A percentile compares a stretch with the other conserved stretches of the same genome.
Conservation (phyloP, 2,888 invertebrate species). For the Apomyelois bistriatella region DNA sequence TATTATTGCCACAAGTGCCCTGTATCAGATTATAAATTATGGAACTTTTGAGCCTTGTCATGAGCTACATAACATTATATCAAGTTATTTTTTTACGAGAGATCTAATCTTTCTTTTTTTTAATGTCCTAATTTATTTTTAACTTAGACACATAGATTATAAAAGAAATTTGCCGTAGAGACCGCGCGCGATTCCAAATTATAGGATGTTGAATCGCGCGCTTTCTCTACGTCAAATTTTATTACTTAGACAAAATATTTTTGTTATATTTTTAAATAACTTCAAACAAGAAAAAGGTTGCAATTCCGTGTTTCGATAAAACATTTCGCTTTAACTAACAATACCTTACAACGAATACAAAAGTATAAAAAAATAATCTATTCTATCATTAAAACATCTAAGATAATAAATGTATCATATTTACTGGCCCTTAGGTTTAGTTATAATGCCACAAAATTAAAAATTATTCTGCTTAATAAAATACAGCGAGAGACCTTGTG, state of each 20-base stretch:
- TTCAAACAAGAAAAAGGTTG: too few relatives aligned
- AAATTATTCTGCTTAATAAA: background rate
- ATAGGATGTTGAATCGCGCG: too few relatives aligned
- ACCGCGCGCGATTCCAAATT: too few relatives aligned
- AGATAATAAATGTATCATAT: slow-evolving; percentile 39
- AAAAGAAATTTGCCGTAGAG: too few relatives aligned
- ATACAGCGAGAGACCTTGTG: background rate
- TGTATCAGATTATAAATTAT: slow-evolving; percentile 33
- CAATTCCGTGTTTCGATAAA: too few relatives aligned
- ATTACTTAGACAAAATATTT: too few relatives aligned
- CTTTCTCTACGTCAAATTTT: too few relatives aligned
- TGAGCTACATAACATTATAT: background rate
- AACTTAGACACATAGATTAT: too few relatives aligned
- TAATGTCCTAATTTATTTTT: too few relatives aligned
- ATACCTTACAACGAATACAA: background rate
- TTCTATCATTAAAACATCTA: slow-evolving; percentile 5
- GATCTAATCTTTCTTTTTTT: too few relatives aligned
- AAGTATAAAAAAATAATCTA: background rate
- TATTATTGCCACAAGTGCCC: slow-evolving; percentile 65
- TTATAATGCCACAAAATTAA: slow-evolving; percentile 37
- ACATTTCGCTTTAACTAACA: too few relatives aligned
- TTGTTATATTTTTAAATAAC: too few relatives aligned
- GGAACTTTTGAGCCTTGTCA: slow-evolving; percentile 32
- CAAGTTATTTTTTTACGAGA: background rate
- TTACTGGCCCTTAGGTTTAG: slow-evolving; percentile 52